Evolutionary conservation across 1,140 invertebrate genomes (phyloP), one percentile per base, ranked within the genome.

Genomic region (Cherax quadricarinatus): DNA sequence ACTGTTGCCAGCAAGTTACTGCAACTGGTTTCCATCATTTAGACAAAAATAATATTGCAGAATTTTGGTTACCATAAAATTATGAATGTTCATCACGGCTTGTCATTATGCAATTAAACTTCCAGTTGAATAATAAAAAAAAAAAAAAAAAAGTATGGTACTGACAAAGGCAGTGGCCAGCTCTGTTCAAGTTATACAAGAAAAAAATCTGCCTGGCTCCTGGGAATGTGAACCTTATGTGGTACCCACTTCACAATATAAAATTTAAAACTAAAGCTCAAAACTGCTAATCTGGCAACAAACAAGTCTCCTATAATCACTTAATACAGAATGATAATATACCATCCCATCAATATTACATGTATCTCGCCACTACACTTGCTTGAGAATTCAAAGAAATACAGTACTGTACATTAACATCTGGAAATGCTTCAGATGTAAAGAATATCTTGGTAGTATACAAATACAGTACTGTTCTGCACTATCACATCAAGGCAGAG

Each of bases 261-360:
- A n/a, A 70, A 85, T 18, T 48, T 10, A 48, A 62, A 83, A 3
- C 10, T 30, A 51, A 83, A 30, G 10, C 51, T 60, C 24, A 83
- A 83, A 82, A 60, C 21, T 70, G 70, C 83, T 21, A 70, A 85
- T 70, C 83, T 85, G 62, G 60, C 60, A 85, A 85, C 83, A 41
- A 66, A 85, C 16, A 53, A 85, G 83, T 85, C 70, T 66, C 30
- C 18, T 85, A 66, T 18, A 85, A 85, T 85, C 60, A 84, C 83
- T 41, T 49, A 70, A 48, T 70, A 60, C 30, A 57, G 88, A 89
- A 89, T 89, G 88, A 89, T 89, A 89, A 89, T 89, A 83, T 89
- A 89, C 88, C 88, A 89, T 89, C 80, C 88, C 81, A 82, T 41
- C 51, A 51, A 66, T 73, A 83, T 83, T 21, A 83, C 21, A 73